Conservation (phyloP, 2,888 invertebrate genomes). For the Cistogaster globosa region DNA sequence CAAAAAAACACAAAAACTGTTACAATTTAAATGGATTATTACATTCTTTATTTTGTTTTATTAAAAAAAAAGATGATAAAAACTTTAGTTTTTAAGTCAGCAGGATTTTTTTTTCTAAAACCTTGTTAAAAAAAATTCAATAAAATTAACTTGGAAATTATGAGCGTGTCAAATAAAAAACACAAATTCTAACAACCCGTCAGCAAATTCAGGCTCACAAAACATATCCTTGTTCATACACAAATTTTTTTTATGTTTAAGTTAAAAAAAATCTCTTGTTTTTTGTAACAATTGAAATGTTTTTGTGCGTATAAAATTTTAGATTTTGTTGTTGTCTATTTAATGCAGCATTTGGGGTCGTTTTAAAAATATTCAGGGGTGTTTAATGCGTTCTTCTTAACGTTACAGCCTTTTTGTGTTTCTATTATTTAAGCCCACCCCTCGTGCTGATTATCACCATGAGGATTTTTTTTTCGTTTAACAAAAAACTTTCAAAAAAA, state of each 20-base stretch:
- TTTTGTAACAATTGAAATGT: slow-evolving; percentile 80
- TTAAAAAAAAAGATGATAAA: slow-evolving; percentile 56
- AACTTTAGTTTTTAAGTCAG: slow-evolving; percentile 59
- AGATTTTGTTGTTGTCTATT: slow-evolving; percentile 62
- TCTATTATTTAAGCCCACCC: slow-evolving; percentile 80
- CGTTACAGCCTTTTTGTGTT: slow-evolving; percentile 61
- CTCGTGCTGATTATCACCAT: slow-evolving; percentile 74
- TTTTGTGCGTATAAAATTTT: slow-evolving; percentile 77
- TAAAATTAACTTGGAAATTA: slow-evolving; percentile 76
- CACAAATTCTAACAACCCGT: slow-evolving; percentile 72
- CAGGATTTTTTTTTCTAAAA: slow-evolving; percentile 58
- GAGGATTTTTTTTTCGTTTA: slow-evolving; percentile 53
- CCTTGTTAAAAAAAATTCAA: slow-evolving; percentile 73
- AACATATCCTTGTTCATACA: slow-evolving; percentile 21
- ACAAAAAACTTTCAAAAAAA: slow-evolving; percentile 11
- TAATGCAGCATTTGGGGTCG: slow-evolving; percentile 46
- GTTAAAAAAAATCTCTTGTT: slow-evolving; percentile 67
- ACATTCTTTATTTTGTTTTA: slow-evolving; percentile 30
- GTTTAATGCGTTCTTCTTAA: slow-evolving; percentile 71
- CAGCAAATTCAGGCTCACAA: slow-evolving; percentile 68
- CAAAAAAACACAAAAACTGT: slow-evolving; percentile 65
- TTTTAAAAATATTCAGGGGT: slow-evolving; percentile 74
- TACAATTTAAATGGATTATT: slow-evolving; percentile 72
- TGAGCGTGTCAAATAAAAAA: slow-evolving; percentile 75
- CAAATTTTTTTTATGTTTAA: slow-evolving; percentile 49